phyloP scores from a whole-genome alignment of 1,140 invertebrate species.

The Drosophila subpulchrella region DNA sequence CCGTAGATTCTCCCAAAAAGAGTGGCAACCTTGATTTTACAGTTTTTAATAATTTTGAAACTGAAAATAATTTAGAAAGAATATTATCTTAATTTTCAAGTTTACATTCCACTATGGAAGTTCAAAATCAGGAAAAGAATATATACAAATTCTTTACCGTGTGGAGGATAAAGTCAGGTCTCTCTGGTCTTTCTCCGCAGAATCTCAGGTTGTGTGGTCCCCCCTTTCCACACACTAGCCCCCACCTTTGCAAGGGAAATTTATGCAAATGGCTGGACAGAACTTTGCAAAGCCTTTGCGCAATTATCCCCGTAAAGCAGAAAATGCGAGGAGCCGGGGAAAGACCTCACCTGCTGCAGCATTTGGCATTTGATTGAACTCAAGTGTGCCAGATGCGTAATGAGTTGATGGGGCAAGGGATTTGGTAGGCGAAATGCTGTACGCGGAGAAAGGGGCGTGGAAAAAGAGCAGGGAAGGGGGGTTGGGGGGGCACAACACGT shows the following conservation, averaged over 20 bases:
- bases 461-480: neutral
- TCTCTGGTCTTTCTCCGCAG: constrained; percentile 7
- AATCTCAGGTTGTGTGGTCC: constrained; percentile 31
- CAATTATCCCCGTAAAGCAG: constrained; percentile 54
- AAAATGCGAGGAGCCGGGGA: constrained; percentile 10
- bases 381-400: constrained; percentile 75
- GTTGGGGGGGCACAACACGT: constrained; percentile 43
- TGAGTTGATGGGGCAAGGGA: constrained; percentile 29
- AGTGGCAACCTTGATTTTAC: too few species aligned
- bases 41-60: too few species aligned
- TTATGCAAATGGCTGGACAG: constrained; percentile 70
- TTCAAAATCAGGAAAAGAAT: neutral
- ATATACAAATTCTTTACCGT: constrained; percentile 6
- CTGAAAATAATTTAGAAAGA: neutral
- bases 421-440: neutral
- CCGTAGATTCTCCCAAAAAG: neutral
- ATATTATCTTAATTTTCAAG: neutral
- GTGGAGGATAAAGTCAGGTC: constrained; percentile 16
- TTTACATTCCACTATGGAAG: neutral
- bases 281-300: constrained; percentile 53
- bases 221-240: neutral
- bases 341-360: constrained; percentile 69
- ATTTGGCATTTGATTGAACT: constrained; percentile 74
- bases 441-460: neutral
- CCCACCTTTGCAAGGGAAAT: constrained; percentile 70